Evolutionary conservation across 2,113 vertebrate species (phyloP), one percentile per base, ranked within the genome.

Genomic region (Procavia capensis): DNA sequence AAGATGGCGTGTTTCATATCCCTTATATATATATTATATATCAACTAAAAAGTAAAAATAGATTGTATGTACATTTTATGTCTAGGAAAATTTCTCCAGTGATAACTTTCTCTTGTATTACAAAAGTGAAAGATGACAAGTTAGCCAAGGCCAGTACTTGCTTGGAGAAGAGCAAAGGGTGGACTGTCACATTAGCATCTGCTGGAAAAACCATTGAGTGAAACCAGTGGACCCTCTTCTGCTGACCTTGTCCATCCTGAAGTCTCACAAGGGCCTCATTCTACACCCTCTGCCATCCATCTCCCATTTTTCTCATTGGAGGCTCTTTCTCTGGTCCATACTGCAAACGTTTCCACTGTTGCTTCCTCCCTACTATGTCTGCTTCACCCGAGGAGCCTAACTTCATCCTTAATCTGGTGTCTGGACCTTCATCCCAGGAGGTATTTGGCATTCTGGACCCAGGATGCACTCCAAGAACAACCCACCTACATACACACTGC

Each of bases 401-500:
- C 31, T 85, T 88, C 34, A 59, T 63, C 39, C 59, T 88, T 93
- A 41, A 80, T 81, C 79, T 82, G 50, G 61, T 74, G 75, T 84
- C 57, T 90, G 76, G 47, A 41, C 9, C 41, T 94, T 41, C 59
- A 16, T 64, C 85, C 79, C 79, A 59, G 47, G 91, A 91, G 50
- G 17, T 25, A 24, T 57, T 85, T 82, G 83, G 72, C 47, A 45
- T 88, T 70, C 45, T 76, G 31, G 84, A 85, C 17, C 25, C 75
- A 93, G 57, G 50, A 57, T 13, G 24, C 41, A 45, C 36, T 36
- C 84, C 75, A 89, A 72, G 63, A 95, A 54, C 75, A 94, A 80
- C 59, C 31, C 70, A 34, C 36, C 43, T 74, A 54, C 50, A 54
- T 74, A 54, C 50, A 54, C 50, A 54, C 50, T 54, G 14, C 17